Evolutionary conservation across 2,888 invertebrate genomes (phyloP).

Genomic region (Lamellibrachia satsuma): DNA sequence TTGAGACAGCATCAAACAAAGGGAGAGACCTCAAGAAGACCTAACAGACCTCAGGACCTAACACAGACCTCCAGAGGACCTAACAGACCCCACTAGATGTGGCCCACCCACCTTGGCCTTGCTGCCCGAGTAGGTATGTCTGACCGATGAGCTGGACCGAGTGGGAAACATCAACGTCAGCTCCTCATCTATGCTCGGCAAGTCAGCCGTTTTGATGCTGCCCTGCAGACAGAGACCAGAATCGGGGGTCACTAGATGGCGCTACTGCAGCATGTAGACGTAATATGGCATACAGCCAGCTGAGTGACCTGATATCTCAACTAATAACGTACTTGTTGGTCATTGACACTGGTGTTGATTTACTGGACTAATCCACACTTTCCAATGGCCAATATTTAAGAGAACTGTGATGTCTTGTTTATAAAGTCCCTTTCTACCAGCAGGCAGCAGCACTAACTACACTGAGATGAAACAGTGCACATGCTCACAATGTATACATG

Average conservation of each 20-base stretch:
- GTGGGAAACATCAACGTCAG: slow-evolving; percentile 60
- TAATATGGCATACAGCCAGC: background rate
- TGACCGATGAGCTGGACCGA: slow-evolving; percentile 40
- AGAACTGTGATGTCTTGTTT: background rate
- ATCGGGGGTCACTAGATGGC: background rate
- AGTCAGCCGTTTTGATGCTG: slow-evolving; percentile 45
- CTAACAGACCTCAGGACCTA: background rate
- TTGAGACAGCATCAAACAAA: background rate
- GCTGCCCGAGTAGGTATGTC: slow-evolving; percentile 49
- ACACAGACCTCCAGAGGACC: background rate
- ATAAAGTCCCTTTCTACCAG: background rate
- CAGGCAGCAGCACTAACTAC: background rate
- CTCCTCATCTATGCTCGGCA: slow-evolving; percentile 63
- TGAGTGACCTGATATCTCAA: background rate
- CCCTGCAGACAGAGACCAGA: slow-evolving; percentile 25
- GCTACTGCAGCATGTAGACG: background rate
- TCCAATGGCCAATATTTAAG: background rate
- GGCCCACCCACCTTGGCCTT: slow-evolving; percentile 28
- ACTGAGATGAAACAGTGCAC: background rate
- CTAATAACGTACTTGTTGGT: background rate
- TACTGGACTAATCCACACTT: background rate
- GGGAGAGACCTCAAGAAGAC: background rate
- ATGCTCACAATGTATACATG: background rate
- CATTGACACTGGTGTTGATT: background rate
- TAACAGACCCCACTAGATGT: background rate